phyloP scores from a whole-genome alignment of 2,888 invertebrate genomes.

The Seira musarum region DNA sequence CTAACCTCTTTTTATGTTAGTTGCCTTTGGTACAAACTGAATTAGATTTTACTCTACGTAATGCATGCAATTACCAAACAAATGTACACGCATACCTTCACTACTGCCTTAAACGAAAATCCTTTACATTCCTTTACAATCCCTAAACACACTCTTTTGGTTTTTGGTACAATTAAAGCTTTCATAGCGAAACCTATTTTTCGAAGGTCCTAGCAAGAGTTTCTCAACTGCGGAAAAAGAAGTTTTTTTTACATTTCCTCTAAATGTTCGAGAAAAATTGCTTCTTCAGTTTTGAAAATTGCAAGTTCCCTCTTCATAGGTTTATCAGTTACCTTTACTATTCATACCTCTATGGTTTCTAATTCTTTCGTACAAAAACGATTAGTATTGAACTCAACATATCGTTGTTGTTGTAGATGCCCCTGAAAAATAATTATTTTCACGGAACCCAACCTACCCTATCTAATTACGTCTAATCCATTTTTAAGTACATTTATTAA shows the following conservation, averaged over 20 bases:
- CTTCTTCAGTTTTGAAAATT: too few species aligned
- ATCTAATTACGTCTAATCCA: neutral
- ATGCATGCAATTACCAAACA: conserved; percentile 1
- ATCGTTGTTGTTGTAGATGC: conserved; percentile 22
- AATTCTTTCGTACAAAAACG: conserved; percentile 53
- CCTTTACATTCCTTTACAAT: conserved; percentile 13
- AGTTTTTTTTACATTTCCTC: neutral
- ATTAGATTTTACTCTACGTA: conserved; percentile 14
- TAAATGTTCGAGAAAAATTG: neutral
- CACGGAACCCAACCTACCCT: neutral
- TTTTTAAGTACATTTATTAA: conserved; percentile 5
- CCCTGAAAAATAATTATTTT: neutral
- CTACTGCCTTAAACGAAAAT: conserved; percentile 5
- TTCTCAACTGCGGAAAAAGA: too few species aligned
- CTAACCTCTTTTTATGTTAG: conserved; percentile 25
- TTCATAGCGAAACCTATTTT: conserved; percentile 48
- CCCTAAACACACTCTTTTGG: conserved; percentile 28
- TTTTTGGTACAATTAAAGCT: conserved; percentile 62
- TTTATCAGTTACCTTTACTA: neutral
- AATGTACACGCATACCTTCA: conserved; percentile 1
- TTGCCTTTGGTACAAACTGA: conserved; percentile 21
- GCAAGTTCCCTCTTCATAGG: neutral
- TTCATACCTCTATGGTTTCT: too few species aligned
- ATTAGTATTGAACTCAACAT: conserved; percentile 59
- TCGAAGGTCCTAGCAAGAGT: neutral